A percentile compares a stretch with the other conserved stretches of the same genome.
Evolutionary conservation across 2,797 vertebrate genomes (phyloP).

Genomic region (Thunnus albacares): DNA sequence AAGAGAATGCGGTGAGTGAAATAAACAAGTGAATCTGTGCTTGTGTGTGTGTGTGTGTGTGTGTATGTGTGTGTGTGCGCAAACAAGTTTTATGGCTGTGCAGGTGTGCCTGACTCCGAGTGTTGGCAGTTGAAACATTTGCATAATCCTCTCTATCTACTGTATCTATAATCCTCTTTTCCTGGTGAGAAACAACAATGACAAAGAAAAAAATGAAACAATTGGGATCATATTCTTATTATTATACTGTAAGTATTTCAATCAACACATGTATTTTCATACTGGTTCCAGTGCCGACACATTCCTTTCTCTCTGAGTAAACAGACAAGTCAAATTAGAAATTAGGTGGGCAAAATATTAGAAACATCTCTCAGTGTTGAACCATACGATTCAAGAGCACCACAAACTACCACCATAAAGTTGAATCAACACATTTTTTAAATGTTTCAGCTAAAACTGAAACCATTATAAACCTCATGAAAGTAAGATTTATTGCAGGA

Average conservation of each 20-base stretch:
- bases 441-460: background rate
- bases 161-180: background rate
- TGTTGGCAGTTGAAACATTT: constrained; percentile 32
- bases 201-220: background rate
- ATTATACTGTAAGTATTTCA: background rate
- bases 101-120: background rate
- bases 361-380: background rate
- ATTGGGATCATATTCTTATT: background rate
- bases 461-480: background rate
- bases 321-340: background rate
- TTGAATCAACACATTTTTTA: background rate
- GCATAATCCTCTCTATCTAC: constrained; percentile 16
- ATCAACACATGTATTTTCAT: background rate
- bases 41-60: background rate
- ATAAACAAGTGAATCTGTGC: background rate
- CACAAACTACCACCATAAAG: background rate
- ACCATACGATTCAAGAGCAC: background rate
- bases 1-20: no score
- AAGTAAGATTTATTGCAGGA: background rate
- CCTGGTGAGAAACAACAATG: background rate
- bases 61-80: background rate
- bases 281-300: background rate
- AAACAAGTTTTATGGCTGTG: background rate
- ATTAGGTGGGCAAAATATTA: background rate
- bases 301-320: background rate